Percentiles rank a stretch among this genome's conserved stretches.
Evolutionary conservation across 64 coral and sea anemone species (phyloP).

Genomic region (Montipora sp.): DNA sequence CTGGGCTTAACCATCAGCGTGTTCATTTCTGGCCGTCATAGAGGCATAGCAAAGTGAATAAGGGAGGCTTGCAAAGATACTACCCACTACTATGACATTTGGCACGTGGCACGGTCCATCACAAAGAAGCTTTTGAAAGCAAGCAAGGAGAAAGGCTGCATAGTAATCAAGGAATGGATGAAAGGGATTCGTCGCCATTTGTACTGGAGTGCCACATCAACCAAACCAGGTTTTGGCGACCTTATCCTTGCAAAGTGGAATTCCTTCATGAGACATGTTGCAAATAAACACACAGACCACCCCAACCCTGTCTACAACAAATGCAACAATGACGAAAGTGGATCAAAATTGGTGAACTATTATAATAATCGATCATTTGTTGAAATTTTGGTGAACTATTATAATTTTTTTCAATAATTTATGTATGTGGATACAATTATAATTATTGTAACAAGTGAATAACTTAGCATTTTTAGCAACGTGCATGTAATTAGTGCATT

Average conservation of each 20-base stretch:
- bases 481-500: no score
- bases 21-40: neutral
- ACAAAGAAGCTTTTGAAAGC: neutral
- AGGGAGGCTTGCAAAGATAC: neutral
- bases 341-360: neutral
- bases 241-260: no score
- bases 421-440: neutral
- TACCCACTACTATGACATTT: neutral
- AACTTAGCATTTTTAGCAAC: no score
- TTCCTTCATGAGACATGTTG: no score
- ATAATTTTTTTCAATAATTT: neutral
- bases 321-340: no score
- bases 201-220: slow-evolving; percentile 17
- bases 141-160: neutral
- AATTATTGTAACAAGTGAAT: no score
- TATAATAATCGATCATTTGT: neutral
- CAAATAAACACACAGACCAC: no score
- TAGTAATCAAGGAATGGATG: neutral
- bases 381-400: neutral
- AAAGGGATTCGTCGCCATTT: slow-evolving; percentile 10
- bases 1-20: neutral
- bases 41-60: neutral
- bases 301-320: no score
- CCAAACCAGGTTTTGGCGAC: no score
- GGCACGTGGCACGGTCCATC: neutral